These are phyloP conservation scores for Budorcas taxicolor DNA, from an alignment of 2,113 vertebrate species.

Conservation along the genomic window DNA sequence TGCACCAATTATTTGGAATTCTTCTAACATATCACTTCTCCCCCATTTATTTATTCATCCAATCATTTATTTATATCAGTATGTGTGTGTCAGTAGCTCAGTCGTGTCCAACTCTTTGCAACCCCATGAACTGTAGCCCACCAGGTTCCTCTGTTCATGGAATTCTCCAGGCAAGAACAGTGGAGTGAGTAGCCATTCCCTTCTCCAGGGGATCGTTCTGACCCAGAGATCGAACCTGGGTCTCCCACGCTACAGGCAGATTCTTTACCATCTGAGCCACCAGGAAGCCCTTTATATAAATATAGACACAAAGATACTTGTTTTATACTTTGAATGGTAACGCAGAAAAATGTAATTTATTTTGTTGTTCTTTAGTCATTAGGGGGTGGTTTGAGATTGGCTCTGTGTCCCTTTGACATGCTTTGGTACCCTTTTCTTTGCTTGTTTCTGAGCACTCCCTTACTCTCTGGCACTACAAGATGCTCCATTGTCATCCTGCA, in stretches of 20 bases:
- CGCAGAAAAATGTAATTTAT: background rate
- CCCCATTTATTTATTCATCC: background rate
- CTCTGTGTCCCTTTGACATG: background rate
- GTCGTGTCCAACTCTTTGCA: background rate
- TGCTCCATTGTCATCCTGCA: background rate
- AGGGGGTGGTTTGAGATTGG: background rate
- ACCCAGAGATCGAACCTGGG: background rate
- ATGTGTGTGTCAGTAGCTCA: background rate
- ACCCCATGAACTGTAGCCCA: background rate
- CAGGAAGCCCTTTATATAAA: background rate
- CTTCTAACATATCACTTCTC: background rate
- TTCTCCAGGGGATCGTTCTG: background rate
- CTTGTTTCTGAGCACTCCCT: background rate
- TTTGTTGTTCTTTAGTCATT: background rate
- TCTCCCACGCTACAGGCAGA: background rate
- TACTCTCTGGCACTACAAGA: background rate
- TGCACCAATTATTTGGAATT: constrained; percentile 6
- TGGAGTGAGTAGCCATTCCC: background rate
- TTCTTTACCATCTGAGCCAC: background rate
- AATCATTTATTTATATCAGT: background rate
- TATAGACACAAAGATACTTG: background rate
- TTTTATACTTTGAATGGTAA: background rate
- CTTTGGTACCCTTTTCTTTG: background rate
- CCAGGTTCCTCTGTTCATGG: background rate
- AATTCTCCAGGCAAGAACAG: background rate